Evolutionary conservation across 2,888 invertebrate genomes (phyloP).

Genomic region (Eupithecia vulgata): DNA sequence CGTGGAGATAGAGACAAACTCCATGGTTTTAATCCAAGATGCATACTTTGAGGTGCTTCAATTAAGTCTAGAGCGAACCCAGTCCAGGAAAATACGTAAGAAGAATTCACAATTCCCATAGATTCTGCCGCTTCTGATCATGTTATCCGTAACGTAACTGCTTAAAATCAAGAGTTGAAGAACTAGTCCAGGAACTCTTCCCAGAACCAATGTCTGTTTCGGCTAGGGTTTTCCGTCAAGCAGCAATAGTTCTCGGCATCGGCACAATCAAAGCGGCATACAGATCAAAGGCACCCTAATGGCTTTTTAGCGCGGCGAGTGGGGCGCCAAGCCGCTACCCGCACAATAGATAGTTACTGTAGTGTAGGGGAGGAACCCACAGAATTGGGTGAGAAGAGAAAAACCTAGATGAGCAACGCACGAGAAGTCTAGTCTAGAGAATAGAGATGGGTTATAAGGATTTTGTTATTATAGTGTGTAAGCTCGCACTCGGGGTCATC

Average conservation of each 20-base stretch:
- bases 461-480: too few relatives aligned
- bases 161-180: not conserved
- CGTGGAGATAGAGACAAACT: not conserved
- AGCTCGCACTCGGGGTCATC: too few relatives aligned
- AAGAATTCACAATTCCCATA: not conserved
- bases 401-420: not conserved
- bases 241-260: conserved; percentile 55
- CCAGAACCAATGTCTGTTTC: conserved; percentile 17
- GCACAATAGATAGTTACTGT: conserved; percentile 26
- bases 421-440: not conserved
- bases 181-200: not conserved
- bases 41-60: not conserved
- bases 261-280: conserved; percentile 74
- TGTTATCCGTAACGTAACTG: too few relatives aligned
- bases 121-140: not conserved
- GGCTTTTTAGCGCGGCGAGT: conserved; percentile 72
- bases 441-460: not conserved
- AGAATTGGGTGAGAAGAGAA: conserved; percentile 1
- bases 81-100: not conserved
- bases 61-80: not conserved
- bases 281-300: conserved; percentile 77
- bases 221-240: conserved; percentile 14
- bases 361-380: conserved; percentile 7
- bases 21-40: not conserved
- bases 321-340: conserved; percentile 63